Conservation (phyloP, 35 echinoderm and acorn worm species). For the Apostichopus japonicus region DNA sequence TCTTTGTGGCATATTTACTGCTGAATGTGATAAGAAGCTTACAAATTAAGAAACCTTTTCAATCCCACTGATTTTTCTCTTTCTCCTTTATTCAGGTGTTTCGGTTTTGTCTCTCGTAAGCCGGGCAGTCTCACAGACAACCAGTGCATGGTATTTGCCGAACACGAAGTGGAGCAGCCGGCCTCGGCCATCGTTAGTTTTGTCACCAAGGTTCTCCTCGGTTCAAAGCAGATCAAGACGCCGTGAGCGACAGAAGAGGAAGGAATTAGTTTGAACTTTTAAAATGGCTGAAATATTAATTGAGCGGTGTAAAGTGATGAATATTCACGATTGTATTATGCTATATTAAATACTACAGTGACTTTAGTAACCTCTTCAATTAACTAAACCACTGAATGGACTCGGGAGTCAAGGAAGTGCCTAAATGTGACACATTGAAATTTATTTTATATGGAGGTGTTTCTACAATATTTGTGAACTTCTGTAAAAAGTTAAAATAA, state of each 20-base stretch:
- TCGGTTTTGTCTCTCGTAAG: constrained; percentile 88
- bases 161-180: constrained; percentile 92
- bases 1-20: too few relatives aligned
- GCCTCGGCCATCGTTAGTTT: constrained; percentile 97
- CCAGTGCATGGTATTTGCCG: constrained; percentile 92
- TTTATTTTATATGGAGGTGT: too few relatives aligned
- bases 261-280: background rate
- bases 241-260: background rate
- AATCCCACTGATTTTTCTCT: background rate
- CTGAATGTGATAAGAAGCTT: too few relatives aligned
- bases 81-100: constrained; percentile 58
- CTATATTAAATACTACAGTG: background rate
- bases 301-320: background rate
- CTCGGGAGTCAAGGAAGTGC: too few relatives aligned
- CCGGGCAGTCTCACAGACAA: constrained; percentile 94
- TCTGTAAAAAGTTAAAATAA: too few relatives aligned
- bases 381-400: background rate
- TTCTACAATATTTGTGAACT: too few relatives aligned
- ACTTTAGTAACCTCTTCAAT: background rate
- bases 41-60: too few relatives aligned
- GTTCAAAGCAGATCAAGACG: constrained; percentile 49
- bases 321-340: background rate
- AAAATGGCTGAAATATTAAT: constrained; percentile 10
- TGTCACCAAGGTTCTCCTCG: constrained; percentile 95
- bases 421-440: too few relatives aligned